Evolutionary conservation across 2,888 invertebrate genomes (phyloP), one percentile per base, ranked within the genome.

Genomic region (Erannis defoliaria): DNA sequence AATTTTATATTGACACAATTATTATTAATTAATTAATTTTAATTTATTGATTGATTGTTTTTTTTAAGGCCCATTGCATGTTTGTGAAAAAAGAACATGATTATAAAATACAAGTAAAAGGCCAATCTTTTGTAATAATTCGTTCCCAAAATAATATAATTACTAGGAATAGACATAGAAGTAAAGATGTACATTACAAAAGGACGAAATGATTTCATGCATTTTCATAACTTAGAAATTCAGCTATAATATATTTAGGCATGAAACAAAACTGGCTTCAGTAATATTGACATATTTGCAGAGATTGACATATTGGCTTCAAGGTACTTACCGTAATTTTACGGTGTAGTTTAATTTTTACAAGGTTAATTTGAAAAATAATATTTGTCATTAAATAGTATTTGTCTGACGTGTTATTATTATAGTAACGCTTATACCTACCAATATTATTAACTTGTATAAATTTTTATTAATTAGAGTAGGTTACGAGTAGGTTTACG

Each of bases 161-260:
- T n/a, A n/a, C 26, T 26, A 26, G 21, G 9, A 2, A 18, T 42
- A 43, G 12, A 19, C 9, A 12, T 56, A 56, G 56, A 56, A 56
- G 56, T 56, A 56, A 49, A 56, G 56, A 49, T 56, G 56, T 56
- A 56, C 33, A 56, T 56, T 42, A 12, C 5, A 31, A 10, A 10
- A 18, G 6, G 35, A 46, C 16, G 46, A 29, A 46, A 46, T 33
- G 19, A 21, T 33, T 31, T 33, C 10, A 31, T 29, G 26, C 26
- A n/a, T n/a, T n/a, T n/a, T n/a, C n/a, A n/a, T n/a, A 45, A 45
- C 3, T 37, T 58, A 50, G 51, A 51, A 58, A 43, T 58, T 45
- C 45, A 45, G 51, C 1, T 58, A 51, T 58, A n/a, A n/a, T n/a
- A 58, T 31, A 50, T 43, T 42, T 43, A 21, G 12, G 38, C 12